A percentile compares a stretch with the other conserved stretches of the same genome.
Evolutionary conservation across 2,888 invertebrate species (phyloP).

Genomic region (Noctua fimbriata): DNA sequence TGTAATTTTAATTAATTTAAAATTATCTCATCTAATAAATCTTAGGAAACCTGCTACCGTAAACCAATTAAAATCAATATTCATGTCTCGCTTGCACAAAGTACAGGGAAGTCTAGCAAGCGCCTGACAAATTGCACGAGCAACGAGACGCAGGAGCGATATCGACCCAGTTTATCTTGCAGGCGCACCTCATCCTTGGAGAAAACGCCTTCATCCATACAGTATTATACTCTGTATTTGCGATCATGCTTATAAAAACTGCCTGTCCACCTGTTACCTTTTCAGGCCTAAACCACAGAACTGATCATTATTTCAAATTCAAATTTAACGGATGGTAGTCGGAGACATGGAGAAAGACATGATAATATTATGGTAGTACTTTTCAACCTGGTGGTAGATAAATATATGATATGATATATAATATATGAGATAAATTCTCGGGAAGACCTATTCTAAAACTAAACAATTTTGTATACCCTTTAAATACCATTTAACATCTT

Average conservation of each 20-base stretch:
- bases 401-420: too few species aligned
- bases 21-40: neutral
- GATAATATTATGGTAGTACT: neutral
- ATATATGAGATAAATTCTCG: neutral
- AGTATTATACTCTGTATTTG: neutral
- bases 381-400: neutral
- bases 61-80: conserved; percentile 30
- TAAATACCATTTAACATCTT: neutral
- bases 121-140: conserved; percentile 58
- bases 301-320: too few species aligned
- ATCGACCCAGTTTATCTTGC: conserved; percentile 28
- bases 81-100: conserved; percentile 4
- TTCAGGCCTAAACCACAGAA: neutral
- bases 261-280: neutral
- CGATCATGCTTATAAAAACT: neutral
- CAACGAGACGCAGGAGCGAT: conserved; percentile 38
- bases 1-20: neutral
- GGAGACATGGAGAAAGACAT: neutral
- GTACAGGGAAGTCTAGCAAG: conserved; percentile 25
- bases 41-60: neutral
- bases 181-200: conserved; percentile 33
- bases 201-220: neutral
- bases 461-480: neutral
- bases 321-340: neutral
- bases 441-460: neutral